These are phyloP conservation scores for Odontomyia ornata DNA, from an alignment of 2,888 invertebrate species.

Conservation along the genomic window DNA sequence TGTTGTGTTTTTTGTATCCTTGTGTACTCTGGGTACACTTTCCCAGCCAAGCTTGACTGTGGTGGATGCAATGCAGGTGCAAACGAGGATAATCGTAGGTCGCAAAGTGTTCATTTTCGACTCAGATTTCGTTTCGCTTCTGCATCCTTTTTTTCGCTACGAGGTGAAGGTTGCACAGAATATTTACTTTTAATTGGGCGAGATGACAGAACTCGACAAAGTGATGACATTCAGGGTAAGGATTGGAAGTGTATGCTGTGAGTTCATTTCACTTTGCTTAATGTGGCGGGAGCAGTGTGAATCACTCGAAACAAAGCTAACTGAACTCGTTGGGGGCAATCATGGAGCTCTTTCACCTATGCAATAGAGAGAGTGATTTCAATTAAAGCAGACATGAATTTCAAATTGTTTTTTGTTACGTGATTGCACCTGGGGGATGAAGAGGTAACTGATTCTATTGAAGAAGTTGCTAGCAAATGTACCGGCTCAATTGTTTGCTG, in stretches of 20 bases:
- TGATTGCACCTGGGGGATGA: too few relatives aligned
- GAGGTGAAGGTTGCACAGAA: slow-evolving; percentile 19
- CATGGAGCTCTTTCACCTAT: too few relatives aligned
- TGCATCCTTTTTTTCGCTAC: not conserved
- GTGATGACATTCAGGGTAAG: not conserved
- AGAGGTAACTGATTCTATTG: too few relatives aligned
- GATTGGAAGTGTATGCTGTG: not conserved
- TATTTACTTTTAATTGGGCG: slow-evolving; percentile 12
- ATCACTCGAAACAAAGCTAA: too few relatives aligned
- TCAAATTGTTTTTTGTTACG: too few relatives aligned
- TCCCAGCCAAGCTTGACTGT: not conserved
- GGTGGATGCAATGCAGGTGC: not conserved
- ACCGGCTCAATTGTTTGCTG: too few relatives aligned
- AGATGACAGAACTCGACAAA: not conserved
- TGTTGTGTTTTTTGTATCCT: not conserved
- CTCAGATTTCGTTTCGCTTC: not conserved
- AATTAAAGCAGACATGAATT: too few relatives aligned
- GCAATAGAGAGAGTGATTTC: too few relatives aligned
- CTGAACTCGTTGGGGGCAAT: too few relatives aligned
- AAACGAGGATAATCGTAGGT: not conserved
- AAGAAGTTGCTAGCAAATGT: too few relatives aligned
- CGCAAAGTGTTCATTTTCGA: slow-evolving; percentile 10
- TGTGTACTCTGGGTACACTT: not conserved
- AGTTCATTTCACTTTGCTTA: not conserved
- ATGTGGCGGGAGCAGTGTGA: too few relatives aligned